Base-by-base conservation (phyloP, 2,113 vertebrate genomes). In the Pomatostomus ruficeps region DNA sequence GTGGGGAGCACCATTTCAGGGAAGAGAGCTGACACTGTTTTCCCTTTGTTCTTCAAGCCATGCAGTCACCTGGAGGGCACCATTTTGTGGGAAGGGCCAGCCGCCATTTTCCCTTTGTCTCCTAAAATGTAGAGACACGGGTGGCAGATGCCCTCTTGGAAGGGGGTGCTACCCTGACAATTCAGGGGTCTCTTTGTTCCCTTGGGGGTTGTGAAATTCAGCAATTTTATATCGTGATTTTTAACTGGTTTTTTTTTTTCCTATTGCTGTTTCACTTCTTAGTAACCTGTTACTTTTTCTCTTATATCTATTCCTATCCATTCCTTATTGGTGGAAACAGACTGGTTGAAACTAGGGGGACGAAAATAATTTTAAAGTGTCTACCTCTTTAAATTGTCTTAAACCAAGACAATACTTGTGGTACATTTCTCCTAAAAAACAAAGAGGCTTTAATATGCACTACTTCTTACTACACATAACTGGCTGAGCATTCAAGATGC, bases 121-220 rank as follows among this genome's bases (percentile, higher is more conserved):
- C 42, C 42, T 7, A 23, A n/a, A n/a, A n/a, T n/a, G n/a, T n/a
- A n/a, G n/a, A n/a, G n/a, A n/a, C n/a, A n/a, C n/a, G n/a, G n/a
- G n/a, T 5, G 46, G 28, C n/a, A 33, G 9, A 5, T 2, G 22
- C 22, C 0, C 0, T 29, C 12, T 2, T 25, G 33, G 33, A 38
- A 28, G 14, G 9, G 3, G 12, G 10, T 1, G 1, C 16, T 5
- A 14, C 43, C 25, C 35, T 25, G 6, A 43, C 26, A 31, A 9
- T 18, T 5, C 14, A 7, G 25, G 31, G 9, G 20, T 35, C 52
- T 14, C 43, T 25, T 35, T 58, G 31, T 31, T 31, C 25, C 13
- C 36, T 10, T 4, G 11, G 9, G 10, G 26, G 3, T 5, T 12
- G 11, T 58, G 43, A 76, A 58, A 59, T 36, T 12, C 7, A 76